Percentiles rank a stretch among this genome's conserved stretches.
These are phyloP conservation scores for Tarsius wallacei DNA, from an alignment of 2,797 vertebrate species.

Conservation along the genomic window DNA sequence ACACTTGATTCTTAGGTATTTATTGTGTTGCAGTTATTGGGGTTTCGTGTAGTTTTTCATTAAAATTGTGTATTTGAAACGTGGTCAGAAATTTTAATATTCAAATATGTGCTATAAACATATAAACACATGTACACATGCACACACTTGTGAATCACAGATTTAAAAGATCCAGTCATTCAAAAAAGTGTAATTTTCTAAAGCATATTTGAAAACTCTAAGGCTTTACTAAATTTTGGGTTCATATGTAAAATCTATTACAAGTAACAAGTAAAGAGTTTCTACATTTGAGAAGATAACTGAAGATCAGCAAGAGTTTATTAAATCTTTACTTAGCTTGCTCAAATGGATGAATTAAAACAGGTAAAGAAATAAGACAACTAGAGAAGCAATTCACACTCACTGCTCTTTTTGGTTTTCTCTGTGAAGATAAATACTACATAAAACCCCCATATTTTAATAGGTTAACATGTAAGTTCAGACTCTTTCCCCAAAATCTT, in stretches of 20 bases:
- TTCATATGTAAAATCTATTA: background rate
- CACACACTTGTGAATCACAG: background rate
- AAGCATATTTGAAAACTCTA: background rate
- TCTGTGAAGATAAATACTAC: background rate
- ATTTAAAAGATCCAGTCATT: background rate
- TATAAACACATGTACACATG: background rate
- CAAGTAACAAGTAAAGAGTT: background rate
- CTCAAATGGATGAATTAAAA: background rate
- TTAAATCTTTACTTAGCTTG: background rate
- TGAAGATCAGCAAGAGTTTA: background rate
- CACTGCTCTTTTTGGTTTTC: background rate
- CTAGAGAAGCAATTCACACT: background rate
- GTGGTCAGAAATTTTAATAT: background rate
- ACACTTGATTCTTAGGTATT: background rate
- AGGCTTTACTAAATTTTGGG: background rate
- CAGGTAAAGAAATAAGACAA: background rate
- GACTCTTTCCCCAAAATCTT: background rate
- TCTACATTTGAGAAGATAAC: background rate
- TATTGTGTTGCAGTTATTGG: background rate
- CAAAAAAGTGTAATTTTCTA: background rate
- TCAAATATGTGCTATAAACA: background rate
- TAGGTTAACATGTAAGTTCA: background rate
- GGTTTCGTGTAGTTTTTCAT: background rate
- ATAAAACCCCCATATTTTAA: background rate
- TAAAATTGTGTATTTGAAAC: background rate